Evolutionary conservation across 37 sponge, comb jelly and placozoan genomes (phyloP).

Genomic region (Eunapius fragilis): DNA sequence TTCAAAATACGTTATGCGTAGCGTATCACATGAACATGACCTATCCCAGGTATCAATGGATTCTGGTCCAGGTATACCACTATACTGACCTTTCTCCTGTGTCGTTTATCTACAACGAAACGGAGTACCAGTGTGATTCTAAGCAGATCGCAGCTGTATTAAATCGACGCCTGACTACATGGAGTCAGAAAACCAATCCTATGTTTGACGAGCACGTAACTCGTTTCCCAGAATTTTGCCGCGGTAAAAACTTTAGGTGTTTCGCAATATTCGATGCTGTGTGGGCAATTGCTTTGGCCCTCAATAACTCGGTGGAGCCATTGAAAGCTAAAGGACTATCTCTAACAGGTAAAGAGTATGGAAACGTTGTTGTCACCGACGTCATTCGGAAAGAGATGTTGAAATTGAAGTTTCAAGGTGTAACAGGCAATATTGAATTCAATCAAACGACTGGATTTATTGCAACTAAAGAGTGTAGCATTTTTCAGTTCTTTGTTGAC

Average conservation of each 20-base stretch:
- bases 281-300: background rate
- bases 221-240: background rate
- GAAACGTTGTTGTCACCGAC: background rate
- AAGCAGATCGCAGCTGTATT: background rate
- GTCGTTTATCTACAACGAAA: background rate
- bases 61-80: background rate
- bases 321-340: background rate
- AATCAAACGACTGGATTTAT: background rate
- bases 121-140: background rate
- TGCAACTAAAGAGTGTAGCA: background rate
- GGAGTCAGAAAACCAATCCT: background rate
- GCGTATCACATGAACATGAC: background rate
- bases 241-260: background rate
- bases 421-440: background rate
- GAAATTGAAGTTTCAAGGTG: background rate
- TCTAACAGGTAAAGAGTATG: background rate
- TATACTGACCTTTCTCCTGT: background rate
- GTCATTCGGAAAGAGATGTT: background rate
- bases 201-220: background rate
- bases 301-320: background rate
- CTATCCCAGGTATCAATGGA: slow-evolving; percentile 21
- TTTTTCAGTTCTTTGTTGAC: background rate
- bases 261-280: background rate
- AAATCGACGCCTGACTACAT: background rate
- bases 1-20: background rate